Conservation (phyloP, 2,113 vertebrate genomes). For the Amphilophus citrinellus region DNA sequence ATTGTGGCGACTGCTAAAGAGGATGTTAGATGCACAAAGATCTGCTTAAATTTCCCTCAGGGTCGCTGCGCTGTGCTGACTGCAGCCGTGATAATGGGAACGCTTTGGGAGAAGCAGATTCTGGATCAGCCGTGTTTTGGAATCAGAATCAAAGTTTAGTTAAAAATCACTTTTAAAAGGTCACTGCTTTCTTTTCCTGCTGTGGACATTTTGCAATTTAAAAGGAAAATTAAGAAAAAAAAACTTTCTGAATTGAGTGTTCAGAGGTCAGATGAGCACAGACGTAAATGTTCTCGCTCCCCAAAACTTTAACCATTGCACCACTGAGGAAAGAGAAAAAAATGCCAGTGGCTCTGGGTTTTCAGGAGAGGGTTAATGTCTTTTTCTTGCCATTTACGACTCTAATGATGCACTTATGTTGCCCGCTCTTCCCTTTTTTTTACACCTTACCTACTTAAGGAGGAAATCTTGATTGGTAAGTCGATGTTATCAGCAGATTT, state of each 20-base stretch:
- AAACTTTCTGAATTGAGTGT: background rate
- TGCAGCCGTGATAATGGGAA: constrained; percentile 21
- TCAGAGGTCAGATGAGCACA: background rate
- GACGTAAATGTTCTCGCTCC: background rate
- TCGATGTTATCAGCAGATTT: constrained; percentile 97
- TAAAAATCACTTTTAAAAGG: background rate
- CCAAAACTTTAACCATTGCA: constrained; percentile 14
- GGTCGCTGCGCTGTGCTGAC: constrained; percentile 29
- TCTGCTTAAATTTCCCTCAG: constrained; percentile 38
- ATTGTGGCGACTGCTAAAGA: constrained; percentile 14
- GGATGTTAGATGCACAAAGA: constrained; percentile 2
- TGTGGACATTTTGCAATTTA: background rate
- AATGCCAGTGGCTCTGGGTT: constrained; percentile 69
- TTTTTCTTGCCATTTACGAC: constrained; percentile 98
- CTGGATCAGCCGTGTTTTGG: constrained; percentile 13
- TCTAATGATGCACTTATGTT: constrained; percentile 99
- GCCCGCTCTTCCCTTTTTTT: constrained; percentile 99
- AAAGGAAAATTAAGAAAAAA: background rate
- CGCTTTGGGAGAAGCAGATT: constrained; percentile 24
- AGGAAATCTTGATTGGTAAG: constrained; percentile 99
- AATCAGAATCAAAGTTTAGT: background rate
- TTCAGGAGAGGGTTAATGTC: constrained; percentile 92
- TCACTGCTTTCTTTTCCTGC: background rate
- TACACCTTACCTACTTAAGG: constrained; percentile 99
- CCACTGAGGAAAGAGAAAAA: constrained; percentile 46